A percentile compares a stretch with the other conserved stretches of the same genome.
Evolutionary conservation across 2,113 vertebrate species (phyloP).

Genomic region (Malaclemys terrapin): DNA sequence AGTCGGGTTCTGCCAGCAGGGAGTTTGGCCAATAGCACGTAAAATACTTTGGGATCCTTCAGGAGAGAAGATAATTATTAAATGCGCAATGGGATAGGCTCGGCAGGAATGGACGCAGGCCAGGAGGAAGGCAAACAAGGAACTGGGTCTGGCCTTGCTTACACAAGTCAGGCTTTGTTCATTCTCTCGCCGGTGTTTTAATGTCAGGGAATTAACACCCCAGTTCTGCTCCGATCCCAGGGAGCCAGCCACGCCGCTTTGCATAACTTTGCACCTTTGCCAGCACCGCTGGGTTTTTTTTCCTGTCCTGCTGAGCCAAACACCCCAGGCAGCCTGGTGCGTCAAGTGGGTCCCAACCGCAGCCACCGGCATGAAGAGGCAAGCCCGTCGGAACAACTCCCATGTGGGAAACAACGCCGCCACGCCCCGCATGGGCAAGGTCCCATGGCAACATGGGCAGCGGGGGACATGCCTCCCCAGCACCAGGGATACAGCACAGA

Average conservation of each 20-base stretch:
- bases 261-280: neutral
- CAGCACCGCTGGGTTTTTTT: neutral
- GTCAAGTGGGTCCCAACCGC: neutral
- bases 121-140: neutral
- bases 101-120: neutral
- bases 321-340: neutral
- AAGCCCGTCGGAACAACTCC: neutral
- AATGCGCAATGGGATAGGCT: neutral
- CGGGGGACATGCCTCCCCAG: neutral
- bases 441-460: too few species aligned
- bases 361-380: neutral
- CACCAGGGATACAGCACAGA: neutral
- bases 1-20: neutral
- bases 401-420: neutral
- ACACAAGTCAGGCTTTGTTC: neutral
- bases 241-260: neutral
- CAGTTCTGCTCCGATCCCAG: too few species aligned
- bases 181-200: neutral
- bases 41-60: too few species aligned
- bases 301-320: too few species aligned
- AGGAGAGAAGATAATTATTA: neutral
- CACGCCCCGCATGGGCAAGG: too few species aligned
- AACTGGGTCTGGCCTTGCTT: neutral
- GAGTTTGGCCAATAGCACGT: neutral
- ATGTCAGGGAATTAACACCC: neutral